Base-by-base conservation (phyloP, 2,797 vertebrate species). In the Corythornis leucogaster region DNA sequence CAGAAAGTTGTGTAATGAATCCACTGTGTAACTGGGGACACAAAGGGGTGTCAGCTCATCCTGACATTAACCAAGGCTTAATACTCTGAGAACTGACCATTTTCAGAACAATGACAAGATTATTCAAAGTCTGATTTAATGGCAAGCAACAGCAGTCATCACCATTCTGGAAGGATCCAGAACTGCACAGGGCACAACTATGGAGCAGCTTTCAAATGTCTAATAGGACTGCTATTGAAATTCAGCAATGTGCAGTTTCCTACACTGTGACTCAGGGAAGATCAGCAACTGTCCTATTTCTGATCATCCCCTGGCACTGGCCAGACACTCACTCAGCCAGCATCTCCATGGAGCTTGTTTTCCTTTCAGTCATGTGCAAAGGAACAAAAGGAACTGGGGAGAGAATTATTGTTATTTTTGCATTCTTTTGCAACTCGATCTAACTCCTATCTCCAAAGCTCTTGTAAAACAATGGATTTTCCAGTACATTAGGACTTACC, bases 391-490 rank as follows among this genome's bases (percentile, higher is more conserved):
- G 74, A 83, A 87, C 50, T 68, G 53, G n/a, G 75, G 81, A 68
- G 38, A 91, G 31, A 75, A 77, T 73, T 83, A 92, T 30, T 84
- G 63, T 58, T 92, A 83, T 89, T 94, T 94, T 92, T 92, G 54
- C 73, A 58, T 92, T 86, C 71, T 94, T 79, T 66, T 80, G 62
- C 80, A 87, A 76, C 50, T 79, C 24, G 5, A 71, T 85, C 80
- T 76, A 88, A 62, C 94, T 96, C 93, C 89, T 95, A 96, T 93
- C 90, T 92, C 80, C 77, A 95, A 94, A 96, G 54, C 91, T 69
- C 88, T 85, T 68, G 57, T 95, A 95, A 95, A 97, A 96, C 95
- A 96, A 95, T 95, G 90, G 89, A 94, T 95, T 97, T 96, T 95
- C 92, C 93, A 96, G 80, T 89, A 87, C 69, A 92, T 94, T 95